Percentiles rank a stretch among this genome's conserved stretches.
Conservation (phyloP, 2,113 vertebrate species). For the Nestor notabilis region DNA sequence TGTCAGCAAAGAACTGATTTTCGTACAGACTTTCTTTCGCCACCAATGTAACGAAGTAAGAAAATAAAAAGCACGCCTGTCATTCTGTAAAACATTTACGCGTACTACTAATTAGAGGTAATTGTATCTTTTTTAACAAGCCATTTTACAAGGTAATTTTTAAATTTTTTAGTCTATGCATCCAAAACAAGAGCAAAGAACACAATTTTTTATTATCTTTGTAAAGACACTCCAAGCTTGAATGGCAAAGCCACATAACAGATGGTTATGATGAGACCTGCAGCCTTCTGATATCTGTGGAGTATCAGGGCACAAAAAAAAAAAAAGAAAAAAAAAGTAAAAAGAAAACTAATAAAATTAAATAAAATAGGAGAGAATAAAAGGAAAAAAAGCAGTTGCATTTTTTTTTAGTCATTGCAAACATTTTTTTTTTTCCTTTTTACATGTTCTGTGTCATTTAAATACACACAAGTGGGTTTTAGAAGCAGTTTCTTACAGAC, state of each 20-base stretch:
- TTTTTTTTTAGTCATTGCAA: conserved; percentile 73
- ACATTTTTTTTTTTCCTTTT: conserved; percentile 63
- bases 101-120: conserved; percentile 99
- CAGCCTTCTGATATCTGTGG: conserved; percentile 85
- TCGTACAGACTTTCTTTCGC: conserved; percentile 98
- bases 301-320: conserved; percentile 88
- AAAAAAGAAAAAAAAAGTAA: conserved; percentile 27
- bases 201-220: conserved; percentile 92
- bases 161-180: conserved; percentile 98
- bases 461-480: conserved; percentile 89
- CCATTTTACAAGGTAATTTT: conserved; percentile 90
- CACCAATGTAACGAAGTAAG: conserved; percentile 99
- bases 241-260: conserved; percentile 94
- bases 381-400: conserved; percentile 66
- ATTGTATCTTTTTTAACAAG: conserved; percentile 98
- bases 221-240: conserved; percentile 97
- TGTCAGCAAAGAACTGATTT: conserved; percentile 99
- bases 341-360: background rate
- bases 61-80: conserved; percentile 99
- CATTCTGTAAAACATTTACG: conserved; percentile 98
- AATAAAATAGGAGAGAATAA: conserved; percentile 19
- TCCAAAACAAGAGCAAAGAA: conserved; percentile 99
- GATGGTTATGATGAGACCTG: conserved; percentile 88
- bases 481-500: conserved; percentile 89
- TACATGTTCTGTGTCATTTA: conserved; percentile 89